These are phyloP conservation scores for Malacoraja senta DNA, from an alignment of 2,797 vertebrate genomes.

Conservation along the genomic window DNA sequence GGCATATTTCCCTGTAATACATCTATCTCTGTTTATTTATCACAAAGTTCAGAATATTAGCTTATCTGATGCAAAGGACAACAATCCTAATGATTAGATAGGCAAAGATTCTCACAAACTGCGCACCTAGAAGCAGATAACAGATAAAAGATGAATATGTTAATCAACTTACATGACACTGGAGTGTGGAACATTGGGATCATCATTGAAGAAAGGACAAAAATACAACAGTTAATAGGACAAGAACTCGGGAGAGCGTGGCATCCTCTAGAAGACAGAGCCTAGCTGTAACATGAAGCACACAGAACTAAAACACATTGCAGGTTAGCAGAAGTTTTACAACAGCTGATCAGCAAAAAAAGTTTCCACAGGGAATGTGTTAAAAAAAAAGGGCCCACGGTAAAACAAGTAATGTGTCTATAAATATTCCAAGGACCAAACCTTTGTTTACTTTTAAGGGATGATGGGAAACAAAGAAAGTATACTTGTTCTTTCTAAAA, in stretches of 20 bases:
- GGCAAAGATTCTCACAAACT: not conserved
- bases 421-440: not conserved
- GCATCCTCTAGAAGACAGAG: constrained; percentile 48
- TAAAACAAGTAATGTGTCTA: too few species aligned
- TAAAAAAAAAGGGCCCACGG: not conserved
- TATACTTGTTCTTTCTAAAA: not conserved
- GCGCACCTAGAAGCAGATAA: constrained; percentile 41
- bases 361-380: not conserved
- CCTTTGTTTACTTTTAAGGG: not conserved
- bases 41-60: not conserved
- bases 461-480: not conserved
- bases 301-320: constrained; percentile 50
- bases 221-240: constrained; percentile 68
- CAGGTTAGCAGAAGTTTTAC: constrained; percentile 44
- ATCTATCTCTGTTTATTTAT: not conserved
- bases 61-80: not conserved
- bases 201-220: constrained; percentile 72
- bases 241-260: constrained; percentile 56
- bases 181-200: constrained; percentile 85
- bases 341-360: constrained; percentile 51
- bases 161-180: constrained; percentile 98
- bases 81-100: not conserved
- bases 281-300: constrained; percentile 47
- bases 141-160: constrained; percentile 57
- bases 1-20: too few species aligned